Evolutionary conservation across 1,140 invertebrate genomes (phyloP).

Genomic region (Conus betulinus): DNA sequence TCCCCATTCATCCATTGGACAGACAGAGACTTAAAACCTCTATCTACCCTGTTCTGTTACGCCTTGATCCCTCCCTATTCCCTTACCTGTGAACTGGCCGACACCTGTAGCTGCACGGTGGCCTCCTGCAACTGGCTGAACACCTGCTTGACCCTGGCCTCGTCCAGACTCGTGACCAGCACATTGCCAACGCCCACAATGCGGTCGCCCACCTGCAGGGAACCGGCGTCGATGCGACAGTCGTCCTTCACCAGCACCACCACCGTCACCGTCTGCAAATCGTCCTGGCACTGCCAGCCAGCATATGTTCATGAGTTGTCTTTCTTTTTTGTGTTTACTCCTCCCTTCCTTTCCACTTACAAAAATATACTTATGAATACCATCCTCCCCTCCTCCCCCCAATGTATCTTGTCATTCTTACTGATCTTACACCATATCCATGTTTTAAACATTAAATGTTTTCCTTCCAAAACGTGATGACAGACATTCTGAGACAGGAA

Average conservation of each 20-base stretch:
- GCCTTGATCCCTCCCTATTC: background rate
- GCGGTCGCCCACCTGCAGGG: background rate
- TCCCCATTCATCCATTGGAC: too few relatives aligned
- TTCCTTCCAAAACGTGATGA: too few relatives aligned
- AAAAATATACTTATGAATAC: too few relatives aligned
- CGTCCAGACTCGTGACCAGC: background rate
- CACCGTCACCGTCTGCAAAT: conserved; percentile 14
- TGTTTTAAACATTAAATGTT: too few relatives aligned
- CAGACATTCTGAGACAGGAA: too few relatives aligned
- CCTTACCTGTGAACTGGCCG: conserved; percentile 22
- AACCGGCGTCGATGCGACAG: background rate
- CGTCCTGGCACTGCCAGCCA: background rate
- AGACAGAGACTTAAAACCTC: too few relatives aligned
- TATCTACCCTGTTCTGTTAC: background rate
- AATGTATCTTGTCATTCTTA: too few relatives aligned
- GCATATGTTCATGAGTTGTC: too few relatives aligned
- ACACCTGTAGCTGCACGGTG: background rate
- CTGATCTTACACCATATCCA: too few relatives aligned
- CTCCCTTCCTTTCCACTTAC: too few relatives aligned
- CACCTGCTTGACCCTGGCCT: background rate
- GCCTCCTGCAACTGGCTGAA: background rate
- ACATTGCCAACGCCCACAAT: background rate
- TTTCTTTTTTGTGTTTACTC: too few relatives aligned
- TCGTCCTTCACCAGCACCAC: conserved; percentile 15
- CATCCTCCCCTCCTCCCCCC: too few relatives aligned